Conservation (phyloP, 1,140 invertebrate species). For the Drosophila truncata region DNA sequence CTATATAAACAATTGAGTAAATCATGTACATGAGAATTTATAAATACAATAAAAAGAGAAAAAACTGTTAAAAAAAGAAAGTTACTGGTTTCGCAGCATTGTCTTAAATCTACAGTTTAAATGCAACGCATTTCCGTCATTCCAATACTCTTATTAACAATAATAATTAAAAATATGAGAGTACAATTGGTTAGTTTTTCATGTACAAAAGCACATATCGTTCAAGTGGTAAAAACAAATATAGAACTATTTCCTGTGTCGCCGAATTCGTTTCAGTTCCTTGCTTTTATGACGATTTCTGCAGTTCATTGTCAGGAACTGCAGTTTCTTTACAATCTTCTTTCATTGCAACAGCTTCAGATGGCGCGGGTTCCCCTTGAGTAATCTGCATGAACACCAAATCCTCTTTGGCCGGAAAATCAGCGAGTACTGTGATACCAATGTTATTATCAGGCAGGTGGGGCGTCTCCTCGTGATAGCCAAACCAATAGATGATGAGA, state of each 20-base stretch:
- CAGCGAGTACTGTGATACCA: conserved; percentile 88
- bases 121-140: conserved; percentile 37
- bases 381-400: conserved; percentile 74
- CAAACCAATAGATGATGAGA: conserved; percentile 98
- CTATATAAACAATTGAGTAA: conserved; percentile 46
- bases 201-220: conserved; percentile 15
- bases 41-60: conserved; percentile 59
- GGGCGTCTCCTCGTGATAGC: conserved; percentile 91
- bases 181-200: not conserved
- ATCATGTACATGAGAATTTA: conserved; percentile 74
- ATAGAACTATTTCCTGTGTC: conserved; percentile 12
- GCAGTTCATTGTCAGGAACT: not conserved
- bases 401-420: conserved; percentile 87
- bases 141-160: not conserved
- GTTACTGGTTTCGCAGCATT: conserved; percentile 8
- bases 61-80: conserved; percentile 50
- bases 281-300: not conserved
- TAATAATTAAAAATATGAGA: not conserved
- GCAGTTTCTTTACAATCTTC: not conserved
- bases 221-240: conserved; percentile 1
- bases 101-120: conserved; percentile 21
- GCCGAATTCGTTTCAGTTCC: not conserved
- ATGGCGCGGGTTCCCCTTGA: not conserved
- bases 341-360: not conserved
- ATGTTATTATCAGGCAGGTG: conserved; percentile 87